Evolutionary conservation across 2,888 invertebrate species (phyloP).

Genomic region (Perithous albicinctus): DNA sequence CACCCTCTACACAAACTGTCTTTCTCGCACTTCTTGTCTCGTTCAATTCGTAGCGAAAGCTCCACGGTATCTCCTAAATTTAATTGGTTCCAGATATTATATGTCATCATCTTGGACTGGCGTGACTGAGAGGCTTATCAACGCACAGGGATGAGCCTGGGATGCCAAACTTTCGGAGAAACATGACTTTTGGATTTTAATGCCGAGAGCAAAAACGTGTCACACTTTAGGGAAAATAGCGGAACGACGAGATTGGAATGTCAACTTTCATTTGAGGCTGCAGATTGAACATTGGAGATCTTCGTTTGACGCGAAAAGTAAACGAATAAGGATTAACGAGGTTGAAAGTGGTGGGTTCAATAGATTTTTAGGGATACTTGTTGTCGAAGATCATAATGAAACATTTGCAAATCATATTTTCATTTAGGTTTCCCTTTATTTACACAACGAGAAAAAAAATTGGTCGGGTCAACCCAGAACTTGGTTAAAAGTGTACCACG

Average conservation of each 20-base stretch:
- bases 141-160: slow-evolving; percentile 45
- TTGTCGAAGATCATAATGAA: no score
- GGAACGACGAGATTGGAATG: background rate
- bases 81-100: slow-evolving; percentile 82
- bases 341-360: no score
- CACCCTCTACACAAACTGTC: slow-evolving; percentile 26
- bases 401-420: no score
- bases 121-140: slow-evolving; percentile 76
- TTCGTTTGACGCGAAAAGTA: background rate
- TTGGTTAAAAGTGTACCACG: no score
- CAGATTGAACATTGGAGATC: background rate
- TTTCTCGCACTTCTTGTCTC: background rate
- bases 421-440: no score
- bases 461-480: no score
- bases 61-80: slow-evolving; percentile 72
- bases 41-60: background rate
- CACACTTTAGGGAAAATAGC: background rate
- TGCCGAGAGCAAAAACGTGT: slow-evolving; percentile 69
- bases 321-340: no score
- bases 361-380: no score
- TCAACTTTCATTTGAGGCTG: background rate
- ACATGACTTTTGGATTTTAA: slow-evolving; percentile 16
- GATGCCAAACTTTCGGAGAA: slow-evolving; percentile 34
- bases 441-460: no score
- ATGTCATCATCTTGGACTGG: slow-evolving; percentile 78